Conservation (phyloP, 2,797 vertebrate species). For the Muraenolepis orangiensis region DNA sequence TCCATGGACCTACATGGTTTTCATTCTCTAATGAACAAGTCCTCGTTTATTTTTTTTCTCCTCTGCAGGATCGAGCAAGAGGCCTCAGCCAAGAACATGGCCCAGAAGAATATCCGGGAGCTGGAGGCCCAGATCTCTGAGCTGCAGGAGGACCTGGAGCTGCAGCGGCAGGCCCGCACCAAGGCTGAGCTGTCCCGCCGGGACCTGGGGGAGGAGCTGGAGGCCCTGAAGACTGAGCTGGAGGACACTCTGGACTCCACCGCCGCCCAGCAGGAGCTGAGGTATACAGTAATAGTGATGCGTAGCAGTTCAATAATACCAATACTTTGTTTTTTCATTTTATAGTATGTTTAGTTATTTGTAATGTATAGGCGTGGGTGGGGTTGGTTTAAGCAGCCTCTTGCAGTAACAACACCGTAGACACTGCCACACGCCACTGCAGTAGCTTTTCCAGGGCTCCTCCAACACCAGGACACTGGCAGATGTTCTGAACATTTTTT, state of each 20-base stretch:
- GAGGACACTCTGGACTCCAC: conserved; percentile 97
- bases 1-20: not conserved
- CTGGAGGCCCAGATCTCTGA: conserved; percentile 94
- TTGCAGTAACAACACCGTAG: no score
- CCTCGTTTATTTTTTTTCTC: not conserved
- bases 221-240: conserved; percentile 94
- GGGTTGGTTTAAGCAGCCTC: no score
- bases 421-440: no score
- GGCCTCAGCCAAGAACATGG: conserved; percentile 90
- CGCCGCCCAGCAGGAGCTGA: conserved; percentile 94
- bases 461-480: no score
- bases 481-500: no score
- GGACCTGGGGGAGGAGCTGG: conserved; percentile 95
- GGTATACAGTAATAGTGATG: conserved; percentile 49
- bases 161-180: conserved; percentile 82
- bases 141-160: conserved; percentile 93
- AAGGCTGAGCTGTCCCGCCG: conserved; percentile 96
- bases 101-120: conserved; percentile 95
- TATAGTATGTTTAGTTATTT: not conserved
- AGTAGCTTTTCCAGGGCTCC: no score
- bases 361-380: no score
- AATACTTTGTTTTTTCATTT: no score
- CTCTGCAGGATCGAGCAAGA: conserved; percentile 90
- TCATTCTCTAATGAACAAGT: not conserved
- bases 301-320: not conserved